A percentile compares a stretch with the other conserved stretches of the same genome.
phyloP scores from a whole-genome alignment of 2,113 vertebrate genomes.

The Leuciscus idus region DNA sequence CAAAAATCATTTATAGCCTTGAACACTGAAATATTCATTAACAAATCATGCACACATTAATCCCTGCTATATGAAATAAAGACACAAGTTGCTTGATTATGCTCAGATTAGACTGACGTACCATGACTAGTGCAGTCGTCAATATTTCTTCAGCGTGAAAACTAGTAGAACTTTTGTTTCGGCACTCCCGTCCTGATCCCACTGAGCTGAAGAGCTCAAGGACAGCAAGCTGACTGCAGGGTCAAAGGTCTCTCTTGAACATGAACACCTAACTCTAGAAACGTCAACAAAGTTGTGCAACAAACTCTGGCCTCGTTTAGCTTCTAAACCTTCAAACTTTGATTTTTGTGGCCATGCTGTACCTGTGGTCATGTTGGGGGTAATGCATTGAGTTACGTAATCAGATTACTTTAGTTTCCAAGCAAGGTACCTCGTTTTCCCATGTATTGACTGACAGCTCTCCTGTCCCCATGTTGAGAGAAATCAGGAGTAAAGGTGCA shows the following conservation, averaged over 20 bases:
- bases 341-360: too few relatives aligned
- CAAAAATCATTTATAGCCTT: background rate
- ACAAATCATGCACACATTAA: background rate
- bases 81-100: background rate
- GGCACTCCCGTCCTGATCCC: background rate
- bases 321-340: constrained; percentile 2
- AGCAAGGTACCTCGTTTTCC: too few relatives aligned
- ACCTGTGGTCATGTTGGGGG: background rate
- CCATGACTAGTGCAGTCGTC: background rate
- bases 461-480: too few relatives aligned
- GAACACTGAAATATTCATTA: background rate
- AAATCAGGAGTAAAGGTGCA: too few relatives aligned
- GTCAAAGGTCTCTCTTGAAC: constrained; percentile 58
- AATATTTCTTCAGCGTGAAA: background rate
- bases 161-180: background rate
- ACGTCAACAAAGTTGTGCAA: constrained; percentile 60
- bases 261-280: background rate
- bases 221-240: constrained; percentile 16
- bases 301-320: background rate
- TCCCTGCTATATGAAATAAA: background rate
- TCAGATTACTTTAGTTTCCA: too few relatives aligned
- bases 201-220: background rate
- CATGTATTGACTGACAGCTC: too few relatives aligned
- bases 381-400: too few relatives aligned
- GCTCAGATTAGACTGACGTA: background rate